phyloP scores from a whole-genome alignment of 1,140 invertebrate genomes.

The Leptopilina clavipes region DNA sequence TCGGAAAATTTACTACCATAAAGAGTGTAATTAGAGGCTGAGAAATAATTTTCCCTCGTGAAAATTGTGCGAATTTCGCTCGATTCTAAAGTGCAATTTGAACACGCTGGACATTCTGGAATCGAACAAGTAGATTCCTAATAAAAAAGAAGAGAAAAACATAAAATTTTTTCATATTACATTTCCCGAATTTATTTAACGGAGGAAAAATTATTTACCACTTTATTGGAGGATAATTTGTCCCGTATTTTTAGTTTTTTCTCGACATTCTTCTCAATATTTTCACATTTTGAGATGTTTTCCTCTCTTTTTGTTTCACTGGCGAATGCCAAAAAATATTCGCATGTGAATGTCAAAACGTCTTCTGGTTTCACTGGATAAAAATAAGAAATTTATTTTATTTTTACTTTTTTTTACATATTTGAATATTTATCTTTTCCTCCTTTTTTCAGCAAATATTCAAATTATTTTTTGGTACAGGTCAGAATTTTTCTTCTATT shows the following conservation, averaged over 20 bases:
- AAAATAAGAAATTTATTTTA: background rate
- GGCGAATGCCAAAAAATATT: constrained; percentile 76
- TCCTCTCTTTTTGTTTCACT: constrained; percentile 51
- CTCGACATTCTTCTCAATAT: background rate
- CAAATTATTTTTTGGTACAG: constrained; percentile 42
- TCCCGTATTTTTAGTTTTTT: background rate
- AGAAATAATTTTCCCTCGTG: too few relatives aligned
- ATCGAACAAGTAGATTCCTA: background rate
- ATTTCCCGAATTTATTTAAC: too few relatives aligned
- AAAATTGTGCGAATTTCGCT: background rate
- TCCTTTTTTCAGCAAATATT: background rate
- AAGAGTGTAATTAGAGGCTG: background rate
- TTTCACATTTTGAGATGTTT: background rate
- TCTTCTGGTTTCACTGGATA: constrained; percentile 75
- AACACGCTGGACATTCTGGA: background rate
- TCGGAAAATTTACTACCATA: background rate
- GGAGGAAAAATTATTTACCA: constrained; percentile 38
- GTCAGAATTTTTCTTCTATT: too few relatives aligned
- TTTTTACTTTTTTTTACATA: background rate
- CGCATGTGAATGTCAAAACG: constrained; percentile 77
- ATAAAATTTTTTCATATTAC: background rate
- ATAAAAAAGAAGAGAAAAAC: background rate
- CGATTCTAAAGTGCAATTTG: background rate
- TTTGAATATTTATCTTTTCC: background rate
- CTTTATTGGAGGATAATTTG: too few relatives aligned